Conservation (phyloP, 2,113 vertebrate species). For the Rhegmatorhina hoffmannsi region DNA sequence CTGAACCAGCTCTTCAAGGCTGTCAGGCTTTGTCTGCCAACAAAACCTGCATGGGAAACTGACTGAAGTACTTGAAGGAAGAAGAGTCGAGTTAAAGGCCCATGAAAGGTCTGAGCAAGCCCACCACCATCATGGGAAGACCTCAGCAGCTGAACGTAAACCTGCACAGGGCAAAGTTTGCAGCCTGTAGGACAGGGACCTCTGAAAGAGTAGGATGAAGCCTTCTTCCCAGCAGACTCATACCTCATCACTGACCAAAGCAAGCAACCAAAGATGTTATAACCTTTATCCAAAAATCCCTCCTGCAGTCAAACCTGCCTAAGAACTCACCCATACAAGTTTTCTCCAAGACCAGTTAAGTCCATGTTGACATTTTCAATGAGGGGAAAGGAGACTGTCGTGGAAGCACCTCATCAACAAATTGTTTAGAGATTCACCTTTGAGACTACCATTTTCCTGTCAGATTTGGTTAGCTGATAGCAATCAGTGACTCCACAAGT, state of each 20-base stretch:
- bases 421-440: not conserved
- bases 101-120: not conserved
- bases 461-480: conserved; percentile 33
- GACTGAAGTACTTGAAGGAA: not conserved
- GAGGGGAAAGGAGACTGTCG: not conserved
- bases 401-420: not conserved
- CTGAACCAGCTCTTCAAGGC: not conserved
- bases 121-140: not conserved
- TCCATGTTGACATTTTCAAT: not conserved
- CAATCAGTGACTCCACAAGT: conserved; percentile 15
- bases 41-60: not conserved
- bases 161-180: not conserved
- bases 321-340: not conserved
- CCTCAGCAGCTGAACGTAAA: not conserved
- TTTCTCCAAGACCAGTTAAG: not conserved
- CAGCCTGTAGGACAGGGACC: not conserved
- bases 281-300: not conserved
- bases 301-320: not conserved
- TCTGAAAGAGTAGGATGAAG: not conserved
- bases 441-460: not conserved
- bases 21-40: not conserved
- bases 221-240: not conserved
- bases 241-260: not conserved
- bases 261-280: not conserved
- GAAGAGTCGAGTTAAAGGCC: not conserved